Evolutionary conservation across 2,797 vertebrate species (phyloP).

Genomic region (Parauchenoglanis ngamensis): DNA sequence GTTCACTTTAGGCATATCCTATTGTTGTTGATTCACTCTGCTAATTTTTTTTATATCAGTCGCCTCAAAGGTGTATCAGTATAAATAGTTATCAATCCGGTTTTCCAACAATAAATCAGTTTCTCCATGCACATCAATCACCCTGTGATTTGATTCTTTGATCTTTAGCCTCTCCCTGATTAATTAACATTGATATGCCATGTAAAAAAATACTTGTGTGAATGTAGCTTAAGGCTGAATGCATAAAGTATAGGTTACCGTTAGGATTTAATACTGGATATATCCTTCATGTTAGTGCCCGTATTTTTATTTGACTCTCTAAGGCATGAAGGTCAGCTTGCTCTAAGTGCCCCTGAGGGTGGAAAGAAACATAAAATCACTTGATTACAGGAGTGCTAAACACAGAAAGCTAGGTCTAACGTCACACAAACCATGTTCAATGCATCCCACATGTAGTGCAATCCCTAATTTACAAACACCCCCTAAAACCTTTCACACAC

Average conservation of each 20-base stretch:
- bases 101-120: neutral
- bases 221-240: neutral
- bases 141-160: neutral
- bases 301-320: constrained; percentile 24
- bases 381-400: constrained; percentile 53
- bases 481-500: constrained; percentile 38
- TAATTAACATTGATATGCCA: neutral
- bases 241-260: neutral
- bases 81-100: neutral
- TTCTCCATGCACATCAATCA: neutral
- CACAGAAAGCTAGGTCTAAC: neutral
- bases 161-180: neutral
- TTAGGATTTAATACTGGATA: neutral
- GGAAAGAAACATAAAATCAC: neutral
- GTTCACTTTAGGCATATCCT: neutral
- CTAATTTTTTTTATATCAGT: neutral
- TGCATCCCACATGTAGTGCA: constrained; percentile 10
- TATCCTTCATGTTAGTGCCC: neutral
- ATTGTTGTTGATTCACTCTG: neutral
- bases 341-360: constrained; percentile 39
- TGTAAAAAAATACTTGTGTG: neutral
- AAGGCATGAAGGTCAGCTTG: constrained; percentile 57
- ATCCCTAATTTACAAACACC: constrained; percentile 63
- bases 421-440: neutral
- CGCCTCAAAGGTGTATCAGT: neutral